A percentile compares a stretch with the other conserved stretches of the same genome.
These are phyloP conservation scores for Phymastichus coffea DNA, from an alignment of 1,140 invertebrate species.

Conservation along the genomic window DNA sequence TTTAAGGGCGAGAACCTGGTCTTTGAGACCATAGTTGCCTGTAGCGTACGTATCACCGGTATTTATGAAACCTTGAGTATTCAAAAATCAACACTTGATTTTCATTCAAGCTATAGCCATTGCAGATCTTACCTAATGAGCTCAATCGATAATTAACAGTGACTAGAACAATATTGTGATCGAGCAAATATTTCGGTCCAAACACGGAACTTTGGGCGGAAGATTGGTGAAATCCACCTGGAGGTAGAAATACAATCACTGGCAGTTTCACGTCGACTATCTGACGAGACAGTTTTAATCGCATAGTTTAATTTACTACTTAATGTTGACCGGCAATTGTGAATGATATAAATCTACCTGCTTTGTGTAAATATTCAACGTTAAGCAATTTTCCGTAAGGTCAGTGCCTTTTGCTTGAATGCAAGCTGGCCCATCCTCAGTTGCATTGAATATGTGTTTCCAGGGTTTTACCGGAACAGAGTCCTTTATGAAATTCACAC, in stretches of 20 bases:
- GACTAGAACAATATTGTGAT: conserved; percentile 66
- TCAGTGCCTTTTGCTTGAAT: neutral
- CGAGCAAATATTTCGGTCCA: conserved; percentile 65
- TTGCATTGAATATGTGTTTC: conserved; percentile 33
- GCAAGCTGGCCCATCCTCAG: conserved; percentile 32
- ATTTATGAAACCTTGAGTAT: neutral
- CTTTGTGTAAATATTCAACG: conserved; percentile 13
- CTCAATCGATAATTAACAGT: conserved; percentile 73
- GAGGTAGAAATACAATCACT: conserved; percentile 58
- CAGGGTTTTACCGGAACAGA: conserved; percentile 55
- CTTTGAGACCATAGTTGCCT: conserved; percentile 66
- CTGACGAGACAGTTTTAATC: no score
- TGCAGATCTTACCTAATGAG: conserved; percentile 52
- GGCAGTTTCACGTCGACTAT: no score
- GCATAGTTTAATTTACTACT: no score
- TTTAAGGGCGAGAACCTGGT: conserved; percentile 64
- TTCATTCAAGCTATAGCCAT: neutral
- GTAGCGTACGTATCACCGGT: neutral
- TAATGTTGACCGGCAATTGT: neutral
- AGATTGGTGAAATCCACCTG: conserved; percentile 55
- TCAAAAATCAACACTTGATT: neutral
- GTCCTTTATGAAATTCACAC: no score
- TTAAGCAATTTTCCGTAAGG: conserved; percentile 10
- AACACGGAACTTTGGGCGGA: conserved; percentile 57
- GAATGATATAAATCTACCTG: neutral